Conservation (phyloP, 1,140 invertebrate genomes). For the Heliconius congener region DNA sequence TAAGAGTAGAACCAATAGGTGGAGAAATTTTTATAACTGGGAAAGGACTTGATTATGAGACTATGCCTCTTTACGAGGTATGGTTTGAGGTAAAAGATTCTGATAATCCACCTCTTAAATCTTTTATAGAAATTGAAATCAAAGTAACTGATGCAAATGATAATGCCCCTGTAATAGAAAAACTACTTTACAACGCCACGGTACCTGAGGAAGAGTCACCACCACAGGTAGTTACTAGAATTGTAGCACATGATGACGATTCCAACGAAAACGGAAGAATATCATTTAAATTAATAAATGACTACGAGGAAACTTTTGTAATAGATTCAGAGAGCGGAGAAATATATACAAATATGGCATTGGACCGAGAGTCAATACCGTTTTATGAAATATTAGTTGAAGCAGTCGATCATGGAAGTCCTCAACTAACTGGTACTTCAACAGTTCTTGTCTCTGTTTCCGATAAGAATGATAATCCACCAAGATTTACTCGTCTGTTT, state of each 20-base stretch:
- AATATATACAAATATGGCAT: conserved; percentile 90
- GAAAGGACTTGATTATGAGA: conserved; percentile 94
- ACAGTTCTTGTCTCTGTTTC: conserved; percentile 92
- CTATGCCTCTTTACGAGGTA: conserved; percentile 90
- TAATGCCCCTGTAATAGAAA: conserved; percentile 92
- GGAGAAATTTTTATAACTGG: conserved; percentile 90
- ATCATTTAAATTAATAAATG: conserved; percentile 88
- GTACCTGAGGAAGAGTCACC: conserved; percentile 93
- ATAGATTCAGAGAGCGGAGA: conserved; percentile 91
- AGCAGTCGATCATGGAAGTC: conserved; percentile 93
- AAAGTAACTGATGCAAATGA: conserved; percentile 96
- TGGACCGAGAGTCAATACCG: conserved; percentile 94
- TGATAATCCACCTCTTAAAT: conserved; percentile 89
- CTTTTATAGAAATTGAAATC: conserved; percentile 88
- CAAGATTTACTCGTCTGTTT: conserved; percentile 94
- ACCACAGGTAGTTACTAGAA: conserved; percentile 88
- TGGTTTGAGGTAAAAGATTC: conserved; percentile 96
- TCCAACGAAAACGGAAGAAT: conserved; percentile 93
- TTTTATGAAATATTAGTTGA: conserved; percentile 92
- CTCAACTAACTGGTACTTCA: conserved; percentile 90
- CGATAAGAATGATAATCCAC: conserved; percentile 98
- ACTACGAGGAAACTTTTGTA: conserved; percentile 89
- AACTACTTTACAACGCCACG: conserved; percentile 90
- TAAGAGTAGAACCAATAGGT: conserved; percentile 89
- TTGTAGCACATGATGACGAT: conserved; percentile 93